A percentile compares a stretch with the other conserved stretches of the same genome.
These are phyloP conservation scores for human (Homo sapiens) DNA, from an alignment of 2,113 vertebrate genomes.

Conservation along the genomic window GRCh38 chr3:71203501-71204000, in stretches of 20 bases:
- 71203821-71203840: not conserved
- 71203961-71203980: rapidly evolving
- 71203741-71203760: slow-evolving; percentile 84
- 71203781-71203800: slow-evolving; percentile 76
- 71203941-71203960: no score
- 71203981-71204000: not conserved
- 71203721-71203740: slow-evolving; percentile 91
- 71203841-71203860: not conserved
- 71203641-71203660: slow-evolving; percentile 98
- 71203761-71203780: slow-evolving; percentile 74
- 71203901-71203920: slow-evolving; percentile 19
- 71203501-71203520: slow-evolving; percentile 77
- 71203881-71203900: not conserved
- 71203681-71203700: slow-evolving; percentile 93
- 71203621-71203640: slow-evolving; percentile 98
- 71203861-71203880: not conserved
- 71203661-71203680: slow-evolving; percentile 97
- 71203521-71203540: slow-evolving; percentile 75
- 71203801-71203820: slow-evolving; percentile 31
- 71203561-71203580: slow-evolving; percentile 87
- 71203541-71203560: slow-evolving; percentile 76
- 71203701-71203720: slow-evolving; percentile 91
- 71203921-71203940: not conserved
- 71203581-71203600: slow-evolving; percentile 87
- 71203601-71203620: slow-evolving; percentile 97